Evolutionary conservation across 2,113 vertebrate genomes (phyloP).

Genomic region (Hepsetus odoe): DNA sequence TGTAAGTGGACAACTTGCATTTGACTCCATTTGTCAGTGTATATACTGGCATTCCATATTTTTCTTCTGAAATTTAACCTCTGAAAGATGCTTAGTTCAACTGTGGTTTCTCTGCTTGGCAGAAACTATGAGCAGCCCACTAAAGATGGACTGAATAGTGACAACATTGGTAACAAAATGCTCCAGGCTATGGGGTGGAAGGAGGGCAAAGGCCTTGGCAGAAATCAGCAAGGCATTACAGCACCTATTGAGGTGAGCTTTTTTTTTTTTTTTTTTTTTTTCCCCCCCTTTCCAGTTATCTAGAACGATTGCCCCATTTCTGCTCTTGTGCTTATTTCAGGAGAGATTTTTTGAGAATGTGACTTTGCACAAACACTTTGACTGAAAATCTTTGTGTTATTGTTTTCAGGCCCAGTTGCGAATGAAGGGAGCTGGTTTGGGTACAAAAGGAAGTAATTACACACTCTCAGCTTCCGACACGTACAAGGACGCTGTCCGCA

Average conservation of each 20-base stretch:
- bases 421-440: constrained; percentile 92
- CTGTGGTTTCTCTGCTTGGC: background rate
- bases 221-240: constrained; percentile 97
- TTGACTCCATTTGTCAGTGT: too few species aligned
- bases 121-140: constrained; percentile 98
- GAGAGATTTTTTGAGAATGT: background rate
- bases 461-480: constrained; percentile 90
- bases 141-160: constrained; percentile 95
- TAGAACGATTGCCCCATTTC: too few species aligned
- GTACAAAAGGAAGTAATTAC: constrained; percentile 93
- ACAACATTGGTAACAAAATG: constrained; percentile 99
- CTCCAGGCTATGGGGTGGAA: constrained; percentile 99
- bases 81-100: too few species aligned
- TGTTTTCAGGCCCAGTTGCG: constrained; percentile 87
- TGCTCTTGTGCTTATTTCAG: too few species aligned
- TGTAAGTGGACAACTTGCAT: constrained; percentile 75
- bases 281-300: background rate
- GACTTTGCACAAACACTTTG: background rate
- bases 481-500: constrained; percentile 96
- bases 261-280: background rate
- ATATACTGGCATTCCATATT: too few species aligned
- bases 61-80: too few species aligned
- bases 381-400: background rate
- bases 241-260: constrained; percentile 90
- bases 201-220: constrained; percentile 93